A percentile compares a stretch with the other conserved stretches of the same genome.
phyloP scores from a whole-genome alignment of 2,797 vertebrate genomes.

The Cynopterus sphinx region DNA sequence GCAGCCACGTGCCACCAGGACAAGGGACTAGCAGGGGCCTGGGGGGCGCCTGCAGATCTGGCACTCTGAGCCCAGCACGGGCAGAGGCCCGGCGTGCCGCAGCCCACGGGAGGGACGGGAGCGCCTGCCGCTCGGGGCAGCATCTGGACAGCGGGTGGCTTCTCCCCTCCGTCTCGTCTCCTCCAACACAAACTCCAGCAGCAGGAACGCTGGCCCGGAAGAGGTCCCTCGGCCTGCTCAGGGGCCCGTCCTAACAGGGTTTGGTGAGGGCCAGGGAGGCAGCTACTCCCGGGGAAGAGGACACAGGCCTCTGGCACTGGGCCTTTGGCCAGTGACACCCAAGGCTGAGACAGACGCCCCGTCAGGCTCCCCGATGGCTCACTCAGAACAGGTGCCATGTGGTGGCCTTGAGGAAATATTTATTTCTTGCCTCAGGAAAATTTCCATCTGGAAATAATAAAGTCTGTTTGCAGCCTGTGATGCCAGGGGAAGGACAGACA shows the following conservation, averaged over 20 bases:
- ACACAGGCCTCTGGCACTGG: slow-evolving; percentile 19
- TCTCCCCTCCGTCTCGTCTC: not conserved
- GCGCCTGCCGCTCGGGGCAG: not conserved
- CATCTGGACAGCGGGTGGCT: not conserved
- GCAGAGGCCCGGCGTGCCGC: accelerated
- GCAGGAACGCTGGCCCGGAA: not conserved
- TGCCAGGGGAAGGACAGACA: no score
- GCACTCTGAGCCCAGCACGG: not conserved
- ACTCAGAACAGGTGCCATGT: slow-evolving; percentile 18
- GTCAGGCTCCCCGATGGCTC: slow-evolving; percentile 44
- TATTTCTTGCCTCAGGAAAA: slow-evolving; percentile 56
- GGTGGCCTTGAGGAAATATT: slow-evolving; percentile 36
- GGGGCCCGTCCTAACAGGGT: slow-evolving; percentile 44
- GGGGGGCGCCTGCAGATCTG: no score
- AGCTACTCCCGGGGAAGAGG: not conserved
- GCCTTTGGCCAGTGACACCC: not conserved
- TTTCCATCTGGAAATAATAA: slow-evolving; percentile 15
- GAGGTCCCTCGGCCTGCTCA: not conserved
- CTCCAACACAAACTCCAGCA: not conserved
- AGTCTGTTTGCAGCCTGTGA: not conserved
- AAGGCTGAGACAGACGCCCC: slow-evolving; percentile 31
- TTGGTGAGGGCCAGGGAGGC: slow-evolving; percentile 52
- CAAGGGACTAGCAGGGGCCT: no score
- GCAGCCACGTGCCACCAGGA: not conserved
- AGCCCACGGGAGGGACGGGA: accelerated